Evolutionary conservation across 2,888 invertebrate genomes (phyloP).

Genomic region (Dioctria rufipes): DNA sequence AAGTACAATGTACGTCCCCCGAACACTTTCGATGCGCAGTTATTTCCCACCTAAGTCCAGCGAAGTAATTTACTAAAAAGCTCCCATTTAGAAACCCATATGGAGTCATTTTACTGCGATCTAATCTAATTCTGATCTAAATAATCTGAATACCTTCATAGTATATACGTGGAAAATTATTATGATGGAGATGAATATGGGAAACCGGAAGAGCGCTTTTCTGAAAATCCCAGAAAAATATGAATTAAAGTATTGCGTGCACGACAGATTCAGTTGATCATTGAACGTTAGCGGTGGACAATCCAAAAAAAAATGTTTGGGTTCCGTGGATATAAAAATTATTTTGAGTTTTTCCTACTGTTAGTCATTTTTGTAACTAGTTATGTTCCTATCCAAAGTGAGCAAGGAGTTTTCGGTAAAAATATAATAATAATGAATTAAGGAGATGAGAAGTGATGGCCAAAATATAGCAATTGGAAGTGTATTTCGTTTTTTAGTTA

Average conservation of each 20-base stretch:
- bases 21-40: not conserved
- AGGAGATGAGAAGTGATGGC: no score
- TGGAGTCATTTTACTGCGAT: not conserved
- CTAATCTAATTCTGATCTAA: conserved; percentile 11
- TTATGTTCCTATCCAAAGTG: conserved; percentile 49
- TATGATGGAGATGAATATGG: not conserved
- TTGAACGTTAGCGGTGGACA: conserved; percentile 1
- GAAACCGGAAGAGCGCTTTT: conserved; percentile 33
- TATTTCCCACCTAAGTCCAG: no score
- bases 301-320: conserved; percentile 4
- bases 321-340: not conserved
- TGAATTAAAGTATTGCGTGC: conserved; percentile 17
- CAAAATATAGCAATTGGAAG: no score
- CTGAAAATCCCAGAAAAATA: conserved; percentile 9
- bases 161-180: conserved; percentile 1
- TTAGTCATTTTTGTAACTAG: not conserved
- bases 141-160: no score
- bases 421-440: not conserved
- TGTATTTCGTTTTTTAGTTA: conserved; percentile 3
- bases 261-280: conserved; percentile 30
- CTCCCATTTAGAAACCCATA: not conserved
- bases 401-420: conserved; percentile 59
- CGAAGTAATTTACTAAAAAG: conserved; percentile 10
- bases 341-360: not conserved
- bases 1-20: not conserved